Evolutionary conservation across 2,113 vertebrate genomes (phyloP).

Genomic region (Myotis davidii): DNA sequence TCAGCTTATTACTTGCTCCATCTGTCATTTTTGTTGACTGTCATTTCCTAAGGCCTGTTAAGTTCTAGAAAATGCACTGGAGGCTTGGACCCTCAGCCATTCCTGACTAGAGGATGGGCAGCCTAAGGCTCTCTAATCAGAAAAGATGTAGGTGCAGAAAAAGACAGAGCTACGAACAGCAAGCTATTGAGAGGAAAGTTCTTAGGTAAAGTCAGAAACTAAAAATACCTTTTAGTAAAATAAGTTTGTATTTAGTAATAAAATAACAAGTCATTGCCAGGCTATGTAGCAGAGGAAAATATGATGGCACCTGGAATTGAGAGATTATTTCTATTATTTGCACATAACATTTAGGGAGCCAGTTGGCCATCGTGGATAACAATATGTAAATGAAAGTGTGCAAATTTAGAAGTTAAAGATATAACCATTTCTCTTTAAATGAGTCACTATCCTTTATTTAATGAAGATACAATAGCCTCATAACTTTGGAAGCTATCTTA

Average conservation of each 20-base stretch:
- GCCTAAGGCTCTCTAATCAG: too few relatives aligned
- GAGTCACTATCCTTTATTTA: background rate
- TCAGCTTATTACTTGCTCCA: background rate
- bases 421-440: background rate
- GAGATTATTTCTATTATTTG: background rate
- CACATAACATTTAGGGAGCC: background rate
- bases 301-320: background rate
- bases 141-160: too few relatives aligned
- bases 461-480: background rate
- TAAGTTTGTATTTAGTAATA: background rate
- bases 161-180: too few relatives aligned
- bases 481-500: background rate
- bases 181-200: too few relatives aligned
- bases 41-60: too few relatives aligned
- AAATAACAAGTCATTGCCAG: background rate
- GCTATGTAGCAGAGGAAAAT: background rate
- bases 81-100: too few relatives aligned
- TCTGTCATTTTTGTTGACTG: background rate
- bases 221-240: background rate
- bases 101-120: too few relatives aligned
- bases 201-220: too few relatives aligned
- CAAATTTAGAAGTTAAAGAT: background rate
- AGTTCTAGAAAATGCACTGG: too few relatives aligned
- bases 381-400: background rate
- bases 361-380: background rate